Conservation (phyloP, 2,888 invertebrate genomes). For the Parasteatoda lunata region DNA sequence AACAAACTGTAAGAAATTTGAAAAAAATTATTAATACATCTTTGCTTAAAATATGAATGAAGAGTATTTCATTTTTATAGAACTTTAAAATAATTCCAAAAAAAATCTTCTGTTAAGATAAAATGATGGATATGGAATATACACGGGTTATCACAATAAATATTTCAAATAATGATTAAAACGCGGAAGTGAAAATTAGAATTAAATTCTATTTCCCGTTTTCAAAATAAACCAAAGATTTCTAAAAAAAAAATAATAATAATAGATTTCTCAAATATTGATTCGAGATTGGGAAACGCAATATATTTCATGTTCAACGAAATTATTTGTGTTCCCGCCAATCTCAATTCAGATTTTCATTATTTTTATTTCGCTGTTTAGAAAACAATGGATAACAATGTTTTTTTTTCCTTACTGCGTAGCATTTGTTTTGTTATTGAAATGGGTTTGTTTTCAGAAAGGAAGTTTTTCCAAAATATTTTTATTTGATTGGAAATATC, state of each 20-base stretch:
- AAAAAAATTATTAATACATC: too few species aligned
- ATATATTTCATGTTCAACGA: slow-evolving; percentile 45
- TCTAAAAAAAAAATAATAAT: slow-evolving; percentile 4
- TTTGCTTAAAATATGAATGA: too few species aligned
- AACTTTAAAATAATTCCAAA: too few species aligned
- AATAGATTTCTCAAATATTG: slow-evolving; percentile 31
- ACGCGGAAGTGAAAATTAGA: slow-evolving; percentile 26
- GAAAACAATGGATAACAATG: slow-evolving; percentile 32
- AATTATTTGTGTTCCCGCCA: slow-evolving; percentile 33
- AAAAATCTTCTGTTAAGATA: too few species aligned
- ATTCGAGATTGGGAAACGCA: slow-evolving; percentile 18
- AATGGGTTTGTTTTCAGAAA: slow-evolving; percentile 14
- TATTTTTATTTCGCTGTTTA: slow-evolving; percentile 27
- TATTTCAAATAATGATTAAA: slow-evolving; percentile 43
- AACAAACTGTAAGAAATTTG: too few species aligned
- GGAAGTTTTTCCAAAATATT: too few species aligned
- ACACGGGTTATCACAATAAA: not conserved
- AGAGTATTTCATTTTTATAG: too few species aligned
- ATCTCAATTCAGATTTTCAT: slow-evolving; percentile 38
- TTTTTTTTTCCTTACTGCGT: not conserved
- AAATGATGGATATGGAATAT: too few species aligned
- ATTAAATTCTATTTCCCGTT: slow-evolving; percentile 55
- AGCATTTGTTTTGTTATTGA: slow-evolving; percentile 23
- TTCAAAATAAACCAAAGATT: not conserved
- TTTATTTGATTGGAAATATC: too few species aligned